A percentile compares a stretch with the other conserved stretches of the same genome.
These are phyloP conservation scores for Bombyx mori DNA, from an alignment of 1,140 invertebrate species.

Conservation along the genomic window ASM3026992v2 NC_085119.1:5859501-5860000, in stretches of 20 bases:
- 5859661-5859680: constrained; percentile 68
- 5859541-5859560: constrained; percentile 36
- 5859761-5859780: constrained; percentile 45
- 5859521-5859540: constrained; percentile 41
- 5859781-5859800: not conserved
- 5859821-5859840: constrained; percentile 20
- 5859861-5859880: constrained; percentile 17
- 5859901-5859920: constrained; percentile 16
- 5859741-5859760: constrained; percentile 64
- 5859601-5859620: constrained; percentile 60
- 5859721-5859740: constrained; percentile 56
- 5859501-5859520: constrained; percentile 22
- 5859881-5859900: constrained; percentile 13
- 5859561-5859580: constrained; percentile 45
- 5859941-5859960: constrained; percentile 40
- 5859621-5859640: constrained; percentile 68
- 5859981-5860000: constrained; percentile 39
- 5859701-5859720: constrained; percentile 67
- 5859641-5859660: constrained; percentile 62
- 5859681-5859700: constrained; percentile 65
- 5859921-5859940: constrained; percentile 28
- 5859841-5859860: constrained; percentile 23
- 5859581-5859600: constrained; percentile 65
- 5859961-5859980: constrained; percentile 31
- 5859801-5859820: constrained; percentile 20